Conservation (phyloP, 2,113 vertebrate genomes). For the Kryptolebias marmoratus region DNA sequence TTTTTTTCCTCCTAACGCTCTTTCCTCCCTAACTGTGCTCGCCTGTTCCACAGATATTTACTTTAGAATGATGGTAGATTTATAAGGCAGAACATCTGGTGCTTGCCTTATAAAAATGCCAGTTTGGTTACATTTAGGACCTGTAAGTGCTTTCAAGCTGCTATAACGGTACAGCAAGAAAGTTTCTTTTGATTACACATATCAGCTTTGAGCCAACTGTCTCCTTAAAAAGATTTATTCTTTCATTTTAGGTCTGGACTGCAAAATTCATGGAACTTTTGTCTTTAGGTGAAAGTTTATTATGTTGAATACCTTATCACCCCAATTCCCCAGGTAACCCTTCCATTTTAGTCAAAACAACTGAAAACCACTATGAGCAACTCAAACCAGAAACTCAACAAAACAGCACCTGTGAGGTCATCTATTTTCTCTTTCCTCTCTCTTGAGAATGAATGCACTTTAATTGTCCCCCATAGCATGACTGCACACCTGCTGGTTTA, state of each 20-base stretch:
- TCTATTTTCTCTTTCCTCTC: conserved; percentile 29
- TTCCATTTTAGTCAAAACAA: conserved; percentile 48
- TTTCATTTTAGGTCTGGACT: conserved; percentile 7
- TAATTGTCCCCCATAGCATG: conserved; percentile 33
- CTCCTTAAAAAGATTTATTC: conserved; percentile 59
- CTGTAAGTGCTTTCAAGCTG: conserved; percentile 51
- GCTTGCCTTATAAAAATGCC: conserved; percentile 71
- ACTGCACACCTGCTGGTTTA: conserved; percentile 22
- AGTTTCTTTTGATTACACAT: conserved; percentile 42
- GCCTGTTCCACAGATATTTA: conserved; percentile 54
- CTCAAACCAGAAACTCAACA: conserved; percentile 15
- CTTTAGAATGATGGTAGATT: conserved; percentile 64
- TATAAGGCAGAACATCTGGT: conserved; percentile 76
- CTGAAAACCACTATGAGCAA: conserved; percentile 40
- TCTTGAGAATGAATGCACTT: conserved; percentile 31
- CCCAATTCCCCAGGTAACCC: conserved; percentile 36
- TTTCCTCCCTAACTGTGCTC: conserved; percentile 18
- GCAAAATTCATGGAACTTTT: conserved; percentile 24
- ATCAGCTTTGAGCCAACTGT: conserved; percentile 42
- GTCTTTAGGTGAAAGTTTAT: conserved; percentile 24
- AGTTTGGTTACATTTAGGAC: conserved; percentile 64
- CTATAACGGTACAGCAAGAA: conserved; percentile 27
- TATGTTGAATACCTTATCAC: conserved; percentile 17
- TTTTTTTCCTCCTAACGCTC: conserved; percentile 19
- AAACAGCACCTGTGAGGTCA: conserved; percentile 37